A percentile compares a stretch with the other conserved stretches of the same genome.
These are phyloP conservation scores for Enteromius afrohamiltoni DNA, from an alignment of 2,797 vertebrate species.

Conservation along the genomic window DNA sequence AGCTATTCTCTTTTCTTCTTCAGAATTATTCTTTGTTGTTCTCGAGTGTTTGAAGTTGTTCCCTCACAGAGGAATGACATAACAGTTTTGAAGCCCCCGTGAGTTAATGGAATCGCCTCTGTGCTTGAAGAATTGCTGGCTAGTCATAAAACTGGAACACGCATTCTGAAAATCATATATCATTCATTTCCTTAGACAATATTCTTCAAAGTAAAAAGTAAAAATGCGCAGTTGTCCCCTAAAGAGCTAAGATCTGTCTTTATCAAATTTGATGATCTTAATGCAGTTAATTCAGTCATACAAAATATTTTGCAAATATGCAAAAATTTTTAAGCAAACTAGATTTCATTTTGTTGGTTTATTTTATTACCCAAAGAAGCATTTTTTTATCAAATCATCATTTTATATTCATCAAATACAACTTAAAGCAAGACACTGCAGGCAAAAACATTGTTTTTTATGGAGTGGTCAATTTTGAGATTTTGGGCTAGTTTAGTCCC, in stretches of 20 bases:
- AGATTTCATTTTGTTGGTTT: not conserved
- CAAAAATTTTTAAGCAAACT: not conserved
- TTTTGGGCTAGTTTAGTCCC: too few relatives aligned
- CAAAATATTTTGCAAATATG: not conserved
- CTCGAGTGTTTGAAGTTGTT: slow-evolving; percentile 44
- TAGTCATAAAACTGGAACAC: slow-evolving; percentile 25
- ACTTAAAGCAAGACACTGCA: too few relatives aligned
- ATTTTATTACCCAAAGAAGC: not conserved
- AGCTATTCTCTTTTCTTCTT: slow-evolving; percentile 38
- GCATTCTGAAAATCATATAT: slow-evolving; percentile 12
- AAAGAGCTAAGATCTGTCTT: not conserved
- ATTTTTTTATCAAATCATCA: not conserved
- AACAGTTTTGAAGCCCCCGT: slow-evolving; percentile 9
- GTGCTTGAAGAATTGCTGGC: not conserved
- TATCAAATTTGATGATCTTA: not conserved
- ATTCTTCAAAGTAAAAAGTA: not conserved
- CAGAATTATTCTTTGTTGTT: slow-evolving; percentile 37
- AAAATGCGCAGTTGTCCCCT: not conserved
- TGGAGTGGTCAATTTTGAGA: too few relatives aligned
- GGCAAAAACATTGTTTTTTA: too few relatives aligned
- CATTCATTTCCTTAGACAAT: not conserved
- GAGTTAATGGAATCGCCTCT: slow-evolving; percentile 32
- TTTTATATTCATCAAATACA: not conserved
- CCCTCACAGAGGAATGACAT: not conserved
- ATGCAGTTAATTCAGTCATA: not conserved